phyloP scores from a whole-genome alignment of 2,888 invertebrate species.

The Hydrotaea diabolus region DNA sequence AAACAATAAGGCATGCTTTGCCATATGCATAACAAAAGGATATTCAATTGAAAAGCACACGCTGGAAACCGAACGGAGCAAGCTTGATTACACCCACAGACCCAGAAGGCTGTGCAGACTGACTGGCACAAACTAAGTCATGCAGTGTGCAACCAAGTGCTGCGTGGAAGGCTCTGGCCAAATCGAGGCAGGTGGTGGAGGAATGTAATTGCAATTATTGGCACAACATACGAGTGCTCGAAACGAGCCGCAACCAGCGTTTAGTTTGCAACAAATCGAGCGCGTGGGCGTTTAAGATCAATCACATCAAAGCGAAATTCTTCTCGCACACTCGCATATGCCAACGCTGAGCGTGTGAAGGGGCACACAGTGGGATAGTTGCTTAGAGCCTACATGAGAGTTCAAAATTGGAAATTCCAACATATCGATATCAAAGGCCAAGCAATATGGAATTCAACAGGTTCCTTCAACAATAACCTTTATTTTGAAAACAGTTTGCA shows the following conservation, averaged over 20 bases:
- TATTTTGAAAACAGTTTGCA: too few relatives aligned
- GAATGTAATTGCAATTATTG: conserved; percentile 24
- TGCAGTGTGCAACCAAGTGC: not conserved
- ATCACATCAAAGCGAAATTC: conserved; percentile 8
- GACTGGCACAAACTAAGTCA: not conserved
- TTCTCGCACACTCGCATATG: not conserved
- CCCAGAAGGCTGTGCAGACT: not conserved
- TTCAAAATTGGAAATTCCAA: too few relatives aligned
- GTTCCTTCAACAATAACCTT: too few relatives aligned
- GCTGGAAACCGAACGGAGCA: not conserved
- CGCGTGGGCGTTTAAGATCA: conserved; percentile 14
- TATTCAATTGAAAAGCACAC: conserved; percentile 5
- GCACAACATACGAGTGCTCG: too few relatives aligned
- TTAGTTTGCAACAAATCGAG: not conserved
- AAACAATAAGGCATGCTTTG: conserved; percentile 25
- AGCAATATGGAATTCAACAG: too few relatives aligned
- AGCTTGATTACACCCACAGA: not conserved
- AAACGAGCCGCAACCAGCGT: not conserved
- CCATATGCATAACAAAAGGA: conserved; percentile 36
- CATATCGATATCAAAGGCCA: too few relatives aligned
- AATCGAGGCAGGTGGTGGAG: not conserved
- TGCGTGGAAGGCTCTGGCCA: not conserved
- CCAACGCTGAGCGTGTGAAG: not conserved
- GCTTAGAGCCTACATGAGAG: too few relatives aligned
- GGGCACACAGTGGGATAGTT: too few relatives aligned